A percentile compares a stretch with the other conserved stretches of the same genome.
These are phyloP conservation scores for Callipepla californica DNA, from an alignment of 2,113 vertebrate genomes.

Conservation along the genomic window DNA sequence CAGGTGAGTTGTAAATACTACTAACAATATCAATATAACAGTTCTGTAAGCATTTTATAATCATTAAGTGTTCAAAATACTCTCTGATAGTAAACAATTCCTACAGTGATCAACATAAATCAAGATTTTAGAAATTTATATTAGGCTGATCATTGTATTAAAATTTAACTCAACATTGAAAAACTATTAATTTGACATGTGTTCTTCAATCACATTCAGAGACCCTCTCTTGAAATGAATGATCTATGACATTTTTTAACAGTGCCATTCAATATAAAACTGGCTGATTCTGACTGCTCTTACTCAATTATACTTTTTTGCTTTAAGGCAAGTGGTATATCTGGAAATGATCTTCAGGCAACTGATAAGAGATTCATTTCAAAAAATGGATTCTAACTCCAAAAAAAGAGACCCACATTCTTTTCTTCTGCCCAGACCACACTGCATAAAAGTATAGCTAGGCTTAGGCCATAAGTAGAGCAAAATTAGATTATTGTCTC, in stretches of 20 bases:
- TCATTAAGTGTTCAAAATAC: neutral
- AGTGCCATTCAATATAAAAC: neutral
- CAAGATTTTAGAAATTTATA: conserved; percentile 14
- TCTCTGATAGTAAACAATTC: neutral
- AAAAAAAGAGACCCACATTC: neutral
- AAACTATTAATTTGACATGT: neutral
- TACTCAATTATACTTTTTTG: neutral
- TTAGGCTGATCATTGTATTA: conserved; percentile 57
- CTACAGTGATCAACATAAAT: conserved; percentile 45
- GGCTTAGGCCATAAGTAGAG: neutral
- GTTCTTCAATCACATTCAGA: neutral
- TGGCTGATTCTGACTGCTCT: neutral
- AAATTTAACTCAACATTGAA: conserved; percentile 21
- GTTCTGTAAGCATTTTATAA: neutral
- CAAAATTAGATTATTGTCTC: neutral
- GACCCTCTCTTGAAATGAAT: neutral
- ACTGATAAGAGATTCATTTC: neutral
- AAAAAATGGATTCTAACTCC: neutral
- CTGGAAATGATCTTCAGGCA: neutral
- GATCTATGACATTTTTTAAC: neutral
- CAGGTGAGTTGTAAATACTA: conserved; percentile 69
- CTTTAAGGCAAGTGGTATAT: neutral
- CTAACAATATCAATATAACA: conserved; percentile 10
- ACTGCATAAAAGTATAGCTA: neutral
- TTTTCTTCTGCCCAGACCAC: neutral